These are phyloP conservation scores for Cyanistes caeruleus DNA, from an alignment of 2,113 vertebrate species.

Conservation along the genomic window DNA sequence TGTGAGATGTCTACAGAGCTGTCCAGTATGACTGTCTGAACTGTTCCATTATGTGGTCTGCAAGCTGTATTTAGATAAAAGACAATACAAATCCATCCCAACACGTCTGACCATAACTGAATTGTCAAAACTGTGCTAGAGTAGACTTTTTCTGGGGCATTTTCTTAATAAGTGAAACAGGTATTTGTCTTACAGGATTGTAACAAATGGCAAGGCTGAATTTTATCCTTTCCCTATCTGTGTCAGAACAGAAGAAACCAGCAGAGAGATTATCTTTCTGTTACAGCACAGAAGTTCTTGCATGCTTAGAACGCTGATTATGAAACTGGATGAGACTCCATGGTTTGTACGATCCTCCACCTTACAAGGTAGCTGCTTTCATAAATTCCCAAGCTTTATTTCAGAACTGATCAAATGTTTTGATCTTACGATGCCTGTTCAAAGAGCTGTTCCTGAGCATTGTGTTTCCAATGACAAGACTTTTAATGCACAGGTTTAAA, in stretches of 20 bases:
- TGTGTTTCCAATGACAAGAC: neutral
- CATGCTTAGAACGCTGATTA: neutral
- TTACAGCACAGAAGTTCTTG: neutral
- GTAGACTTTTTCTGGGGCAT: neutral
- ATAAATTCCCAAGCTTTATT: neutral
- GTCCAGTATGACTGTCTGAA: neutral
- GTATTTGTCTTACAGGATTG: neutral
- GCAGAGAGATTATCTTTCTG: neutral
- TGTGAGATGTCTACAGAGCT: neutral
- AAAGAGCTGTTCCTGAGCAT: neutral
- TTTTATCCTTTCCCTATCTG: neutral
- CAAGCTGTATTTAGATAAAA: neutral
- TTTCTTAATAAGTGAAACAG: neutral
- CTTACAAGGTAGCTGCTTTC: neutral
- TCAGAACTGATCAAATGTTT: neutral
- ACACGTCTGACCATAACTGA: neutral
- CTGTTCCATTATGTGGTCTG: neutral
- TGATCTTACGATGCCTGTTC: neutral
- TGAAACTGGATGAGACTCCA: neutral
- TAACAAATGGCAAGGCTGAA: neutral
- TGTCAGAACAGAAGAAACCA: neutral
- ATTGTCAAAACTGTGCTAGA: neutral
- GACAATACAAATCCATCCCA: neutral
- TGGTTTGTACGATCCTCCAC: fast-evolving
- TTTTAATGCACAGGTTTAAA: neutral